These are phyloP conservation scores for Clanis bilineata DNA, from an alignment of 2,888 invertebrate species.

Conservation along the genomic window DNA sequence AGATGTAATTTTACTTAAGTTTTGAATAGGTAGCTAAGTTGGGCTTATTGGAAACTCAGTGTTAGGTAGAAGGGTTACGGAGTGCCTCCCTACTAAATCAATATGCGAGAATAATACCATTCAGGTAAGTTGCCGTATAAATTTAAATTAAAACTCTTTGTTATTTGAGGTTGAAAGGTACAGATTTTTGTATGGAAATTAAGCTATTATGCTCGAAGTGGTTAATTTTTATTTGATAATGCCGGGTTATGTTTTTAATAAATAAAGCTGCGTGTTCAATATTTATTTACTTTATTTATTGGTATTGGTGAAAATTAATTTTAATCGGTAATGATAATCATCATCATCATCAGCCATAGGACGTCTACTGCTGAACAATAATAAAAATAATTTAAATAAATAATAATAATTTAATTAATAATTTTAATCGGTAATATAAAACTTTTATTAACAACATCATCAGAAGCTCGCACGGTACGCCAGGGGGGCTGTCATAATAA, in stretches of 20 bases:
- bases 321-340: too few relatives aligned
- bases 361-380: too few relatives aligned
- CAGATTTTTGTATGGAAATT: conserved; percentile 13
- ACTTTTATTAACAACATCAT: too few relatives aligned
- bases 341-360: too few relatives aligned
- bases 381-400: too few relatives aligned
- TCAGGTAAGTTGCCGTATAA: conserved; percentile 34
- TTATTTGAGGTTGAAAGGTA: conserved; percentile 28
- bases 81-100: conserved; percentile 64
- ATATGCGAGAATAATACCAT: conserved; percentile 59
- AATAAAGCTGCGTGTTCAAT: neutral
- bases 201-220: neutral
- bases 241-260: neutral
- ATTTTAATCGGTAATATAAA: too few relatives aligned
- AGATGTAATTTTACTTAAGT: conserved; percentile 74
- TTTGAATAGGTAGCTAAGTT: conserved; percentile 72
- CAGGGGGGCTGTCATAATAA: too few relatives aligned
- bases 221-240: neutral
- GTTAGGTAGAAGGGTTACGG: conserved; percentile 60
- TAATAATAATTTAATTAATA: too few relatives aligned
- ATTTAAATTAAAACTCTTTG: conserved; percentile 38
- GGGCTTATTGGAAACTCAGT: conserved; percentile 54
- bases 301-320: neutral
- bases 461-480: too few relatives aligned
- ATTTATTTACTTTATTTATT: neutral